These are phyloP conservation scores for Gavia stellata DNA, from an alignment of 2,113 vertebrate species.

Conservation along the genomic window DNA sequence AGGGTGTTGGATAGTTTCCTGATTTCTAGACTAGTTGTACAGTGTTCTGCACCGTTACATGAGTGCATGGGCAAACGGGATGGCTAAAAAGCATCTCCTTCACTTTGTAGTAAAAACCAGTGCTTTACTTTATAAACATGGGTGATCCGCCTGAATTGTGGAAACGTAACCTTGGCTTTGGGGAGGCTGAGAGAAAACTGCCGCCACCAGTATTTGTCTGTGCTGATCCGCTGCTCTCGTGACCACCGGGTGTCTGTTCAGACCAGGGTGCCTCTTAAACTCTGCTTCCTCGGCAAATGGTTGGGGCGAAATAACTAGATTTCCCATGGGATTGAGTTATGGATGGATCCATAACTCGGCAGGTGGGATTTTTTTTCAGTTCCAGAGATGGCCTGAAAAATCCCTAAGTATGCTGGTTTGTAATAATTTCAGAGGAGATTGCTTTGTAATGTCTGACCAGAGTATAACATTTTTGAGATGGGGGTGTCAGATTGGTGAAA, in stretches of 20 bases:
- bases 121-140: not conserved
- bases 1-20: not conserved
- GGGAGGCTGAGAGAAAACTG: not conserved
- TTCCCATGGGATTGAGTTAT: not conserved
- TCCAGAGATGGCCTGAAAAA: not conserved
- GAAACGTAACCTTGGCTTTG: not conserved
- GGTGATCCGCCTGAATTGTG: not conserved
- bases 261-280: not conserved
- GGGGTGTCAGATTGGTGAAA: not conserved
- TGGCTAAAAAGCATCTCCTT: not conserved
- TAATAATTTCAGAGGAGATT: not conserved
- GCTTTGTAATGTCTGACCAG: not conserved
- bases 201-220: not conserved
- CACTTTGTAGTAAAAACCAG: not conserved
- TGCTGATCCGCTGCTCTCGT: not conserved
- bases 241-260: not conserved
- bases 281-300: not conserved
- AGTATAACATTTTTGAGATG: not conserved
- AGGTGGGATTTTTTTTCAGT: not conserved
- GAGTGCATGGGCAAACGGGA: too few relatives aligned
- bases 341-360: not conserved
- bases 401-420: accelerated
- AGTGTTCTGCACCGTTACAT: not conserved
- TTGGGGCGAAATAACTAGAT: not conserved
- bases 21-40: not conserved